These are phyloP conservation scores for Tipula helvola DNA, from an alignment of 2,888 invertebrate species.

Conservation along the genomic window DNA sequence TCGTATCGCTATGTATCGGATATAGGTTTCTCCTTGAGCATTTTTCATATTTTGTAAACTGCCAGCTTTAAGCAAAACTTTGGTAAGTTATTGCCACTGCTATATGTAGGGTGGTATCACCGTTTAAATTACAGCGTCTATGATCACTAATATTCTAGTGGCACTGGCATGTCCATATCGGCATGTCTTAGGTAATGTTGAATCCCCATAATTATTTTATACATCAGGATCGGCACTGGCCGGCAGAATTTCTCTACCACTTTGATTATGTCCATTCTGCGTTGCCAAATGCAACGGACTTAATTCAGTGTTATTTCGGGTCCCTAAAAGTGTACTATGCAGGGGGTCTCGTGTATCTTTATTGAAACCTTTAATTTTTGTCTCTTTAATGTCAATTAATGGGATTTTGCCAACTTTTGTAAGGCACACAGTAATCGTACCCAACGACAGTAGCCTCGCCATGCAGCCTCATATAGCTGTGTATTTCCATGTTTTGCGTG, in stretches of 20 bases:
- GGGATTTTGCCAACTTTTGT: constrained; percentile 18
- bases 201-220: constrained; percentile 92
- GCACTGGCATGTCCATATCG: constrained; percentile 95
- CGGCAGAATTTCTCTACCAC: constrained; percentile 74
- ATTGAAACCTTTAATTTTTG: constrained; percentile 23
- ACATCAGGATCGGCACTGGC: constrained; percentile 78
- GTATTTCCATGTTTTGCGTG: constrained; percentile 67
- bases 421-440: constrained; percentile 50
- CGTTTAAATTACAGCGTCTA: constrained; percentile 89
- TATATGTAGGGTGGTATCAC: constrained; percentile 88
- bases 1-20: constrained; percentile 75
- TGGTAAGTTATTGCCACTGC: constrained; percentile 86
- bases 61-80: constrained; percentile 78
- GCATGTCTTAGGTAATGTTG: constrained; percentile 86
- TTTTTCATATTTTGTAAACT: constrained; percentile 51
- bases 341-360: constrained; percentile 36
- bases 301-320: constrained; percentile 75
- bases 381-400: constrained; percentile 16
- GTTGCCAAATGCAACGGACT: constrained; percentile 89
- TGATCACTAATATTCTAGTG: constrained; percentile 76
- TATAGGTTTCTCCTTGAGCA: constrained; percentile 59
- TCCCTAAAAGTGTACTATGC: constrained; percentile 48
- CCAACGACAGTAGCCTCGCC: constrained; percentile 85
- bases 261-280: constrained; percentile 95
- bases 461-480: constrained; percentile 85